Percentiles rank a stretch among this genome's conserved stretches.
Evolutionary conservation across 2,797 vertebrate species (phyloP).

Genomic region (Sebastes baramenuke): DNA sequence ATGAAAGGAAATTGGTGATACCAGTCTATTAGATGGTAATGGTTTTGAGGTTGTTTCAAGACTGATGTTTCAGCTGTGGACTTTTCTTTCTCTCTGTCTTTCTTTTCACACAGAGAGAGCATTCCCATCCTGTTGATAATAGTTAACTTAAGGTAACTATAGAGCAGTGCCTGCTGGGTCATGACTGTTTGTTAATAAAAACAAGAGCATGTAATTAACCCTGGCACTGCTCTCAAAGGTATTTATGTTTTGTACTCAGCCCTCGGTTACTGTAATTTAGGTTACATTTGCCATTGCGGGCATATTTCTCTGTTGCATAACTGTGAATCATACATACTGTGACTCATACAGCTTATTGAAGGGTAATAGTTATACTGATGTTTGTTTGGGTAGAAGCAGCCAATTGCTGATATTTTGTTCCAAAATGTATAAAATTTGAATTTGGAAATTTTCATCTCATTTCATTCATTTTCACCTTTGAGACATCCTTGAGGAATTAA

Average conservation of each 20-base stretch:
- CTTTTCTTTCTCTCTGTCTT: neutral
- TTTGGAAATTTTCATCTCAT: neutral
- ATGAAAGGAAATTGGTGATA: conserved; percentile 10
- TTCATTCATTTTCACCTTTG: neutral
- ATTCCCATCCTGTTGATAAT: neutral
- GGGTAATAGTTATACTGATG: neutral
- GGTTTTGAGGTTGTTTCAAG: conserved; percentile 13
- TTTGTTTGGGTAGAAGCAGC: neutral
- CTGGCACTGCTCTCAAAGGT: neutral
- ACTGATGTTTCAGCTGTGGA: neutral
- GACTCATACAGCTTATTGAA: neutral
- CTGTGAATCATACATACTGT: conserved; percentile 13
- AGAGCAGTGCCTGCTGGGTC: conserved; percentile 6
- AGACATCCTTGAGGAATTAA: neutral
- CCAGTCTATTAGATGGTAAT: conserved; percentile 1
- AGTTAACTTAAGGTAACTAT: conserved; percentile 1
- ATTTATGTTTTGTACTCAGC: conserved; percentile 25
- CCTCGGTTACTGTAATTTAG: conserved; percentile 2
- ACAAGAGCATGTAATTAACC: conserved; percentile 37
- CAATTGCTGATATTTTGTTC: neutral
- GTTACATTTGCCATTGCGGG: conserved; percentile 1
- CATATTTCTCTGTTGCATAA: conserved; percentile 37
- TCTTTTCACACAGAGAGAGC: neutral
- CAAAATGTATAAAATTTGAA: neutral
- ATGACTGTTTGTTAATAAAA: conserved; percentile 39